Conservation (phyloP, 2,113 vertebrate genomes). For the Seriola rivoliana region DNA sequence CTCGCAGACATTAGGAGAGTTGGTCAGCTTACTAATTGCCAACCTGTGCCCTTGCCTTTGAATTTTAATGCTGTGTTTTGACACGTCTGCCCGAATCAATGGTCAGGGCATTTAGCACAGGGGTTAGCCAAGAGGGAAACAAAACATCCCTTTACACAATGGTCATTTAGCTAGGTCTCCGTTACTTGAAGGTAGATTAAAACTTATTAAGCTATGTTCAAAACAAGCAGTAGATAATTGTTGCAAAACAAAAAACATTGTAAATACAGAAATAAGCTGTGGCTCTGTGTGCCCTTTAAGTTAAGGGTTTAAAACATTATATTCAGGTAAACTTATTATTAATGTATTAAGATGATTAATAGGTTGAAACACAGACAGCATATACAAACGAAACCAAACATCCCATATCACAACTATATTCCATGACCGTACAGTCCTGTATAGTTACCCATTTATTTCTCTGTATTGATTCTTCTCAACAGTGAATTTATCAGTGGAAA, state of each 20-base stretch:
- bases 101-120: constrained; percentile 3
- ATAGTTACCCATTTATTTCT: not conserved
- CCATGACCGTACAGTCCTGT: not conserved
- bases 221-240: not conserved
- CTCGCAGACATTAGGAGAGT: constrained; percentile 25
- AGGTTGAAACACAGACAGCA: not conserved
- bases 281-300: not conserved
- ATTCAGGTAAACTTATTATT: not conserved
- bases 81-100: constrained; percentile 38
- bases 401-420: not conserved
- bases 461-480: not conserved
- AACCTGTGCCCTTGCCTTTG: constrained; percentile 39
- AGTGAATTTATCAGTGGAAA: not conserved
- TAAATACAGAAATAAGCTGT: not conserved
- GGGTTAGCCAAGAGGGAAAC: constrained; percentile 21
- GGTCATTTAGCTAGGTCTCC: constrained; percentile 11
- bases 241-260: not conserved
- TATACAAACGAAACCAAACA: no score
- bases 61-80: constrained; percentile 57
- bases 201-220: not conserved
- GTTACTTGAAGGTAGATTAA: not conserved
- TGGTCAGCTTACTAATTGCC: constrained; percentile 57
- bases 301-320: not conserved
- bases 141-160: constrained; percentile 16
- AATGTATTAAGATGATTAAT: not conserved